Percentiles rank a stretch among this genome's conserved stretches.
Conservation (phyloP, 2,797 vertebrate genomes). For the Microctenopoma stevenorrisi region DNA sequence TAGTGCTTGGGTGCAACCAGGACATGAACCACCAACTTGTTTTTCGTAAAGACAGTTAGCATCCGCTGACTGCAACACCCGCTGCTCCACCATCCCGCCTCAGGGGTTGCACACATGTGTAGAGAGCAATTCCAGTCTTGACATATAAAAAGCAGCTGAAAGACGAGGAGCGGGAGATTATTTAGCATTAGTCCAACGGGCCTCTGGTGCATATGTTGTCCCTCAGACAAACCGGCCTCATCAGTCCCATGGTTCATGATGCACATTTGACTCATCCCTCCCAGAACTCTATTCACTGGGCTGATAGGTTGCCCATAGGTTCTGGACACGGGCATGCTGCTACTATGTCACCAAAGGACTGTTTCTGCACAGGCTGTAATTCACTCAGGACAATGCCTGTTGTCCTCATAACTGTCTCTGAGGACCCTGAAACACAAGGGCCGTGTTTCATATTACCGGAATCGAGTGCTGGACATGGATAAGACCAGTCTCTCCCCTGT, state of each 20-base stretch:
- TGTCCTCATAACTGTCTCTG: constrained; percentile 43
- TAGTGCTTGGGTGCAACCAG: too few species aligned
- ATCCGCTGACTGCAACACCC: too few species aligned
- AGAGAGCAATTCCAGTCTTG: neutral
- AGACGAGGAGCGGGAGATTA: constrained; percentile 8
- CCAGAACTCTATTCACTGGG: constrained; percentile 44
- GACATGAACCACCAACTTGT: too few species aligned
- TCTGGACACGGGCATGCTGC: constrained; percentile 20
- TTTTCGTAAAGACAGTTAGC: too few species aligned
- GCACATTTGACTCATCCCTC: neutral
- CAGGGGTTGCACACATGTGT: too few species aligned
- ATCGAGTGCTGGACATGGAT: constrained; percentile 51
- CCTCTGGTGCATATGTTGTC: constrained; percentile 1
- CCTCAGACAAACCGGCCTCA: neutral
- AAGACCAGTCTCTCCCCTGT: constrained; percentile 38
- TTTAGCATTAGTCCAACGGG: neutral
- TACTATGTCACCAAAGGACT: constrained; percentile 46
- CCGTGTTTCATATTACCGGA: constrained; percentile 61
- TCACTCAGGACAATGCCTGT: constrained; percentile 45
- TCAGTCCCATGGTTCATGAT: constrained; percentile 19
- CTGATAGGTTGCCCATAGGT: constrained; percentile 33
- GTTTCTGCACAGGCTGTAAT: constrained; percentile 43
- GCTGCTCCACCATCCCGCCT: too few species aligned
- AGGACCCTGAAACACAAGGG: constrained; percentile 34
- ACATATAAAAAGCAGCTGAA: constrained; percentile 3